Evolutionary conservation across 2,797 vertebrate genomes (phyloP), one percentile per base, ranked within the genome.

Genomic region (Oreochromis grahami): DNA sequence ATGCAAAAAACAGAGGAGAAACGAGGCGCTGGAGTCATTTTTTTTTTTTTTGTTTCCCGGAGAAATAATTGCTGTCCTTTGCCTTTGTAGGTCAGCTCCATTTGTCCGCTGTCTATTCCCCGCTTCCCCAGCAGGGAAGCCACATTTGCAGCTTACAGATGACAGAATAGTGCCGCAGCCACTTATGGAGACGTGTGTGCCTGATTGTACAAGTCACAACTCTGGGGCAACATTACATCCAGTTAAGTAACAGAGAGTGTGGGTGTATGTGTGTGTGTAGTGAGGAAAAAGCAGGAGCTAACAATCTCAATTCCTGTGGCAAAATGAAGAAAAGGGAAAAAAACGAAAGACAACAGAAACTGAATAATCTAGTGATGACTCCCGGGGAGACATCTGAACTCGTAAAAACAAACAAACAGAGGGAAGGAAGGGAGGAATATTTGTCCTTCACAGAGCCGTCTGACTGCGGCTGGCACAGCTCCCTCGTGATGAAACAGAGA

Each of bases 41-140:
- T 84, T 52, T 29, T n/a, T 12, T 48, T 21, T 29, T 1, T 76
- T 1, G 76, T 80, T 86, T 91, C 84, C 83, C 55, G n/a, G 65
- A 87, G 84, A 94, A 93, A 92, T 93, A 94, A 95, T 94, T 93
- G 90, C 92, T 79, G 92, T 93, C 93, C 89, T 93, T 89, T 91
- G 93, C 85, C 89, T 94, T 91, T 94, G 93, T 94, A 93, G 94
- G 95, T 94, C 92, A 94, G 92, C 91, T 88, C 89, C 93, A 94
- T 94, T 91, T 94, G 92, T 95, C 91, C 72, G 80, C 89, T 86
- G 89, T 90, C 91, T 88, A 78, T 80, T 91, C 90, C 84, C 91
- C 5, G 12, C 80, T 43, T 88, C 84, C 92, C 93, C 94, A 93
- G 93, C 93, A 87, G 93, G 91, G 93, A 92, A 83, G 92, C 85